These are phyloP conservation scores for Gyrodactylus salaris DNA, from an alignment of 1,140 invertebrate genomes.

Conservation along the genomic window DNA sequence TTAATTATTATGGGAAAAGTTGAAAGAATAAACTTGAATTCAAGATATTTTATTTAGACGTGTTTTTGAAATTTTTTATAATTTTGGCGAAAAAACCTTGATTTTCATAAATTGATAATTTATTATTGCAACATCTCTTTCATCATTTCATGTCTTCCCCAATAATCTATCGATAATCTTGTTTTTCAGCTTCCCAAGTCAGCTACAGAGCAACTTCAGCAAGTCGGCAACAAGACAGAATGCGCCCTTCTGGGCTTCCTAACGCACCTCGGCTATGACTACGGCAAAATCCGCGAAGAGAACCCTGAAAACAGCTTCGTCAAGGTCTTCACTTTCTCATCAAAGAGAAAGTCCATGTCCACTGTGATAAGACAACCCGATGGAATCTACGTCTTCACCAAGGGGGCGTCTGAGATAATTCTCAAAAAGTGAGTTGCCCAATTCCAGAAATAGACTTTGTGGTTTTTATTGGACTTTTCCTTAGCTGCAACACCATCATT, in stretches of 20 bases:
- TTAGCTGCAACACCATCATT: background rate
- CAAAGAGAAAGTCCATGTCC: constrained; percentile 86
- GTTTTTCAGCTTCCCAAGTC: background rate
- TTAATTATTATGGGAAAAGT: no score
- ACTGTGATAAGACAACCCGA: constrained; percentile 39
- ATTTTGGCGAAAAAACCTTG: no score
- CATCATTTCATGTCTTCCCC: no score
- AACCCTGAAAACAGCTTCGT: constrained; percentile 50
- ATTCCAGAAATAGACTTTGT: constrained; percentile 5
- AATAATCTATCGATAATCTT: background rate
- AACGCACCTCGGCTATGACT: constrained; percentile 36
- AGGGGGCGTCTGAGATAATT: constrained; percentile 94
- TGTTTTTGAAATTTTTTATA: no score
- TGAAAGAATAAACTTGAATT: no score
- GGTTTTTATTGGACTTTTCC: background rate
- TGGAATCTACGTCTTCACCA: constrained; percentile 58
- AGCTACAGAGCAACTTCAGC: constrained; percentile 27
- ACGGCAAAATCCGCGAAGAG: constrained; percentile 54
- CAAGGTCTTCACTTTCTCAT: constrained; percentile 93
- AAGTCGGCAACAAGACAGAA: constrained; percentile 97
- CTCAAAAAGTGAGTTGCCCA: constrained; percentile 45
- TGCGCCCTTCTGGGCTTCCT: constrained; percentile 69
- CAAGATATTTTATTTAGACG: no score
- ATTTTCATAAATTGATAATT: no score
- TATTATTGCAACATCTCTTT: no score